Percentiles rank a stretch among this genome's conserved stretches.
phyloP scores from a whole-genome alignment of 2,888 invertebrate species.

The Drosophila picticornis region DNA sequence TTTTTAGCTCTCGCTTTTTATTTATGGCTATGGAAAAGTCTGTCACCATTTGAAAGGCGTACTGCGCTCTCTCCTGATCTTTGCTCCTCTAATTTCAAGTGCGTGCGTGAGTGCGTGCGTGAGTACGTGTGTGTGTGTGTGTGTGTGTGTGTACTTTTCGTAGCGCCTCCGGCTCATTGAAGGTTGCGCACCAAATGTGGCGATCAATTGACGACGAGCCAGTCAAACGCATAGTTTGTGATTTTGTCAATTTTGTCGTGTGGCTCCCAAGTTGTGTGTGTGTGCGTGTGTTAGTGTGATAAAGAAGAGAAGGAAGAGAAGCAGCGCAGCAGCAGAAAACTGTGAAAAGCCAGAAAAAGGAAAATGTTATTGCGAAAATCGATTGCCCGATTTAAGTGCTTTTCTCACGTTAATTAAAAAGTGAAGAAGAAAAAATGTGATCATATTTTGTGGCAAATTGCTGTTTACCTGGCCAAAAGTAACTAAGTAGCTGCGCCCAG shows the following conservation, averaged over 20 bases:
- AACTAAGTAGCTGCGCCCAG: background rate
- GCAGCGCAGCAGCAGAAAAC: constrained; percentile 6
- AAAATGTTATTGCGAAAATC: constrained; percentile 10
- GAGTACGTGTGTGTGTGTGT: constrained; percentile 4
- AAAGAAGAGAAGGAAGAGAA: constrained; percentile 6
- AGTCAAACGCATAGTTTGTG: constrained; percentile 46
- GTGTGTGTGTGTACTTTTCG: constrained; percentile 4
- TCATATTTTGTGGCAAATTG: constrained; percentile 19
- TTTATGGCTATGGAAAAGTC: constrained; percentile 19
- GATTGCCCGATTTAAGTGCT: constrained; percentile 10
- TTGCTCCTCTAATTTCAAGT: constrained; percentile 23
- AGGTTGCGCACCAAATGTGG: constrained; percentile 7
- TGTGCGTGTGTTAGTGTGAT: constrained; percentile 17
- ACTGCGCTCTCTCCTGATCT: constrained; percentile 31
- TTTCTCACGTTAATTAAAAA: constrained; percentile 76
- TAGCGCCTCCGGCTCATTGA: constrained; percentile 24
- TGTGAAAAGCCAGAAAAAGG: background rate
- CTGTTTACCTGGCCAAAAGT: constrained; percentile 16
- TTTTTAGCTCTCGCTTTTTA: constrained; percentile 20
- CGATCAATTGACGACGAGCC: constrained; percentile 57
- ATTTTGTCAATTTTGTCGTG: constrained; percentile 22
- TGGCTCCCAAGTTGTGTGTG: constrained; percentile 6
- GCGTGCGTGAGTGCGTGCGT: background rate
- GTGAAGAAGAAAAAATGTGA: constrained; percentile 12
- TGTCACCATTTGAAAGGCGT: constrained; percentile 40